Conservation (phyloP, 2,797 vertebrate genomes). For the Poeciliopsis gracilis region DNA sequence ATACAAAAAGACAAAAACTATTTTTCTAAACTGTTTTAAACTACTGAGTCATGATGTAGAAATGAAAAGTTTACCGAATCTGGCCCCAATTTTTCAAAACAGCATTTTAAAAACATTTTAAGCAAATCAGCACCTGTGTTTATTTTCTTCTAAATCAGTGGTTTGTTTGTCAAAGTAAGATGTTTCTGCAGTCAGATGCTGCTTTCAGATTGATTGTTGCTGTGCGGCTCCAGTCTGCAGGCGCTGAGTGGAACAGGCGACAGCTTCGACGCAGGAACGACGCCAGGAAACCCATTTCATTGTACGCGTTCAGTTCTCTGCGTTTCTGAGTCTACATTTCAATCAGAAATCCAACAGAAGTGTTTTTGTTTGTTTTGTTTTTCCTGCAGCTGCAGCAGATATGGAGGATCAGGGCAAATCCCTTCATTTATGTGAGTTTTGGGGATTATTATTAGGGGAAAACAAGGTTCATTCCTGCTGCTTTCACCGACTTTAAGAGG, state of each 20-base stretch:
- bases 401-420: conserved; percentile 74
- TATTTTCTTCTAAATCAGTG: neutral
- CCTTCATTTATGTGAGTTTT: conserved; percentile 76
- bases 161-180: neutral
- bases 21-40: neutral
- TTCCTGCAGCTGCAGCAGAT: conserved; percentile 71
- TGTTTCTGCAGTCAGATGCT: neutral
- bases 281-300: conserved; percentile 70
- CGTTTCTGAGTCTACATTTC: neutral
- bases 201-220: neutral
- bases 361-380: neutral
- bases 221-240: conserved; percentile 57
- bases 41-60: no score
- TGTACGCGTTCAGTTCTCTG: conserved; percentile 67
- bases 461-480: neutral
- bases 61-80: neutral
- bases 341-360: neutral
- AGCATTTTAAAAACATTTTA: neutral
- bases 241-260: conserved; percentile 78
- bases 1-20: neutral
- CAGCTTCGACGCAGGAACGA: conserved; percentile 71
- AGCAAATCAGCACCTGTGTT: neutral
- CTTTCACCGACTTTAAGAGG: neutral
- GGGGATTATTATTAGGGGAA: neutral
- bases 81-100: neutral